Evolutionary conservation across 2,888 invertebrate genomes (phyloP), one percentile per base, ranked within the genome.

Genomic region (Prosopocoilus inquinatus): DNA sequence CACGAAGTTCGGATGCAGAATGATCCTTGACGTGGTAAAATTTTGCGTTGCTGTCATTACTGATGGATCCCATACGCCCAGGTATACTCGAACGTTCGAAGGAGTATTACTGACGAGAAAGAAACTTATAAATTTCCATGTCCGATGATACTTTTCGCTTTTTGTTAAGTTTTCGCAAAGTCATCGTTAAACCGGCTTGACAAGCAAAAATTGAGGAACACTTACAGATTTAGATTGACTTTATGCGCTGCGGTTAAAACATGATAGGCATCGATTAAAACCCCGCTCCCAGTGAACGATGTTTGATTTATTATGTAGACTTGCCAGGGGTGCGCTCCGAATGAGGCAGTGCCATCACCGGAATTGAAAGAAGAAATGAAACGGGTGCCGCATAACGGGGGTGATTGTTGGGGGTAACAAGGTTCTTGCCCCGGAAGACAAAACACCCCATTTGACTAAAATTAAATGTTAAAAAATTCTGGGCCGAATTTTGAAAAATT

Each of bases 201-300:
- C 16, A 3, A 39, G 32, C 34, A 38, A 28, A 28, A 28, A 28
- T 28, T 28, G 11, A 13, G 12, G 13, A 38, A 11, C 13, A 82
- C 81, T 76, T 86, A 28, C 85, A 81, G 69, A 60, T 84, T 80
- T 55, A 81, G 74, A 28, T 79, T 71, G 50, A 90, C 79, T 70
- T 88, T 85, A 72, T 90, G 90, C 5, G 89, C 89, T 0, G 87
- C 88, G 0, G 91, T 90, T 9, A 90, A 69, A 3, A 91, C 82
- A 71, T 89, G 86, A 16, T 80, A 77, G n/a, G 79, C 77, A 64
- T 86, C 83, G 44, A 91, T 81, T 2, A 91, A 78, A 2, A 86
- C 88, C 8, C 89, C 90, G 34, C 89, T 88, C 16, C 89, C 90
- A 38, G 89, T 76, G 68, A 86, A 90, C 55, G 65, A 62, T 7